Evolutionary conservation across 2,888 invertebrate species (phyloP).

Genomic region (Plebejus anna): DNA sequence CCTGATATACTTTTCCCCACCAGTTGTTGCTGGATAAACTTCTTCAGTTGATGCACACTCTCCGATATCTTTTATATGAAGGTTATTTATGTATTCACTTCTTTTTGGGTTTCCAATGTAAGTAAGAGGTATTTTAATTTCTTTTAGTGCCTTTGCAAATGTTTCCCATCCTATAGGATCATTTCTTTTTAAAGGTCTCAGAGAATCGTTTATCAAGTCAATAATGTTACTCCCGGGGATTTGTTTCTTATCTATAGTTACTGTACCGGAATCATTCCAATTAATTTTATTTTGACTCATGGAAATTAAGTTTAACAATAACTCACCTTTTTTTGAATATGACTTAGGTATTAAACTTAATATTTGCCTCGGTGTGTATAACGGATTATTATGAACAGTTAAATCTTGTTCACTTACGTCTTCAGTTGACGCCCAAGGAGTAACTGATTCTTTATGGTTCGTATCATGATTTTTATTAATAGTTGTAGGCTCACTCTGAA

Average conservation of each 20-base stretch:
- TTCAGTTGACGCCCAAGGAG: background rate
- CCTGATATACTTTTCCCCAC: too few relatives aligned
- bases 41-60: background rate
- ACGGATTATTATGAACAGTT: constrained; percentile 26
- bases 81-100: constrained; percentile 34
- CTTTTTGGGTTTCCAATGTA: constrained; percentile 42
- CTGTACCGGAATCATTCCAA: too few relatives aligned
- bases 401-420: background rate
- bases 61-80: constrained; percentile 27
- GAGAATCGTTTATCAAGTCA: constrained; percentile 42
- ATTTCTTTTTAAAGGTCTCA: constrained; percentile 41
- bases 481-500: constrained; percentile 2
- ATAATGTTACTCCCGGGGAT: too few relatives aligned
- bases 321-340: background rate
- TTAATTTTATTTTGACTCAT: too few relatives aligned
- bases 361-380: constrained; percentile 16
- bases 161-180: constrained; percentile 42
- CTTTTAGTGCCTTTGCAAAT: constrained; percentile 40
- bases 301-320: constrained; percentile 29
- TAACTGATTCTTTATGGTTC: constrained; percentile 16
- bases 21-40: background rate
- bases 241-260: too few relatives aligned
- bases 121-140: constrained; percentile 38
- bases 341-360: constrained; percentile 34
- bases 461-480: constrained; percentile 23